Base-by-base conservation (phyloP, 2,797 vertebrate species). In the Melanotaenia maccullochi region DNA sequence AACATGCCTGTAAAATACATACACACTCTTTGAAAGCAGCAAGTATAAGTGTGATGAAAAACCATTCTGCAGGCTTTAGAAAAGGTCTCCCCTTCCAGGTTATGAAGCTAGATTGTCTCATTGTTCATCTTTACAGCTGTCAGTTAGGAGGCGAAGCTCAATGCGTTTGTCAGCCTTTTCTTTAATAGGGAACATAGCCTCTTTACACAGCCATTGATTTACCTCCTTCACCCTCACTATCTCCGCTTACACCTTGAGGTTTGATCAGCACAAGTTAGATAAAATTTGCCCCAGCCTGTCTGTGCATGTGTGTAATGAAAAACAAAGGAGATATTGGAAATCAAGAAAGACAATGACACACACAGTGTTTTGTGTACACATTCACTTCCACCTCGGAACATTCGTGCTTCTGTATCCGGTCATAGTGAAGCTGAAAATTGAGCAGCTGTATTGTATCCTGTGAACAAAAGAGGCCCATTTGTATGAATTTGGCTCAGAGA, bases 81-180 rank as follows among this genome's bases (percentile, higher is more conserved):
- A 84, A 85, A 88, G 81, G 72, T 83, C 72, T 75, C 67, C 60
- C 59, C 73, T 75, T 71, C 60, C 51, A 71, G 72, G 81, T 89
- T 86, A 88, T 76, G 76, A 87, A 82, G 73, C 67, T 30, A 70
- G 67, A 82, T 71, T 52, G 83, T 78, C 90, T 83, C 88, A 90
- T 93, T 90, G 86, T 78, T 93, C 90, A 91, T 92, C 83, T 90
- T 92, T 89, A 89, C 83, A 89, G 87, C 76, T 91, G 90, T 93
- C 92, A 93, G 82, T 89, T 89, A 88, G 81, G 75, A 73, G 86
- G 69, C 13, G 16, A 60, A 67, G 76, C 74, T 71, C 63, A 20
- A 32, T 75, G 81, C 73, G 36, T 36, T 71, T 12, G 72, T 91
- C 92, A 92, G 89, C 91, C 82, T 52, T 93, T 91, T 86, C 68